These are phyloP conservation scores for Platycnemis pennipes DNA, from an alignment of 2,888 invertebrate genomes.

Conservation along the genomic window DNA sequence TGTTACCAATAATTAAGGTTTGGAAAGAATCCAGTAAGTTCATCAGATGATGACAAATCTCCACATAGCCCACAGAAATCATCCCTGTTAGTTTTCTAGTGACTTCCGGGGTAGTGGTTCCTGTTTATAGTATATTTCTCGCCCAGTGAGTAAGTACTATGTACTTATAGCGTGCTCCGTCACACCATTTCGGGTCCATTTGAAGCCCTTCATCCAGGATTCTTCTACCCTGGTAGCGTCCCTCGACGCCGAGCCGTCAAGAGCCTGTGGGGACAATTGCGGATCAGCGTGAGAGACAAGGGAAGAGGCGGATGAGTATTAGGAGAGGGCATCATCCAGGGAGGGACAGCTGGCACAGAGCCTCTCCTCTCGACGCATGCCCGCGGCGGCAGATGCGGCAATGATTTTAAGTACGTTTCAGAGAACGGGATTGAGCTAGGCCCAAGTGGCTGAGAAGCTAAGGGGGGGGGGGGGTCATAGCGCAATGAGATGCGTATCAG, in stretches of 20 bases:
- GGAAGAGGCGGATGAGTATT: constrained; percentile 37
- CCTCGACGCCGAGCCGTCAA: constrained; percentile 4
- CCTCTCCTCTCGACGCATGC: not conserved
- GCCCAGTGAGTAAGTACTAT: too few relatives aligned
- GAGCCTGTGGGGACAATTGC: constrained; percentile 38
- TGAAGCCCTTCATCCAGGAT: not conserved
- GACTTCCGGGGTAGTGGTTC: too few relatives aligned
- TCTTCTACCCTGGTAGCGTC: not conserved
- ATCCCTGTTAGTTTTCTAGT: too few relatives aligned
- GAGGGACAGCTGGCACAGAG: constrained; percentile 31
- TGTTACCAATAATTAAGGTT: too few relatives aligned
- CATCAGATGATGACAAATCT: too few relatives aligned
- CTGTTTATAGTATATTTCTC: too few relatives aligned
- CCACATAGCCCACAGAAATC: too few relatives aligned
- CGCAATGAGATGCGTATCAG: not conserved
- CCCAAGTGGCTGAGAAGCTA: not conserved
- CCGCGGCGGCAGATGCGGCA: constrained; percentile 46
- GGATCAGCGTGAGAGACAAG: constrained; percentile 57
- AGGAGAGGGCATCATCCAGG: not conserved
- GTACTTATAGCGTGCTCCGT: not conserved
- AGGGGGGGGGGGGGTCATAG: not conserved
- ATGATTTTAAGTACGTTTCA: constrained; percentile 38
- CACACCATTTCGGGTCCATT: not conserved
- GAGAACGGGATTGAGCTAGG: constrained; percentile 32
- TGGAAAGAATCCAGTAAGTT: too few relatives aligned